Conservation (phyloP, 2,797 vertebrate species). For the Neosilurus hyrtlii region DNA sequence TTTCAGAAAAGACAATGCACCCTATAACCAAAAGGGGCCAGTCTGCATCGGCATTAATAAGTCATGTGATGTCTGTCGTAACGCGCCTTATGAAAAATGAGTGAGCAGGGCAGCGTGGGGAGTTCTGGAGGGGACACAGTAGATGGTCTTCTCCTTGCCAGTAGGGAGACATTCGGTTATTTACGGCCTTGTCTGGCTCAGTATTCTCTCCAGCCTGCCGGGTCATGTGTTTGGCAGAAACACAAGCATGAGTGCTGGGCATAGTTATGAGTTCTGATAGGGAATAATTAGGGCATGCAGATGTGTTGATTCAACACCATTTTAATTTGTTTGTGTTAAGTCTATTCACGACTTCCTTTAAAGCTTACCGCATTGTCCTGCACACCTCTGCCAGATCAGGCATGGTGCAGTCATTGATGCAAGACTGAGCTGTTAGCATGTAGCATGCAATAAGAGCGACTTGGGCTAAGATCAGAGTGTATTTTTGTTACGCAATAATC, state of each 20-base stretch:
- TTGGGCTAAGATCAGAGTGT: too few relatives aligned
- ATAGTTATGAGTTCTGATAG: slow-evolving; percentile 3
- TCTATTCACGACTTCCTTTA: background rate
- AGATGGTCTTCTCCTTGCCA: slow-evolving; percentile 51
- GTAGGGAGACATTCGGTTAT: slow-evolving; percentile 9
- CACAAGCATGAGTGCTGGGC: background rate
- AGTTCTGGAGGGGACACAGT: slow-evolving; percentile 51
- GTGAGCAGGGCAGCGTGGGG: slow-evolving; percentile 1
- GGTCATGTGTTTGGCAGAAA: background rate
- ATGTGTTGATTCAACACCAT: background rate
- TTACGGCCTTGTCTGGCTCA: background rate
- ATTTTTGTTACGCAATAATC: too few relatives aligned
- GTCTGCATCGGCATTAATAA: slow-evolving; percentile 18
- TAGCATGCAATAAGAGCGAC: background rate
- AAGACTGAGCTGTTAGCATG: background rate
- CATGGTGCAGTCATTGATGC: slow-evolving; percentile 13
- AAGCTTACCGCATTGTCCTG: background rate
- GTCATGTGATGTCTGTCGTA: slow-evolving; percentile 22
- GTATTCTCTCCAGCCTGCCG: slow-evolving; percentile 2
- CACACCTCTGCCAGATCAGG: slow-evolving; percentile 9
- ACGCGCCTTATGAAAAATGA: slow-evolving; percentile 7
- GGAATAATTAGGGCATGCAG: slow-evolving; percentile 8
- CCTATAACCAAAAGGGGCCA: slow-evolving; percentile 21
- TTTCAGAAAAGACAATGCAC: background rate
- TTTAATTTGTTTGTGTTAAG: background rate